phyloP scores from a whole-genome alignment of 2,113 vertebrate genomes.

The Fulmarus glacialis region DNA sequence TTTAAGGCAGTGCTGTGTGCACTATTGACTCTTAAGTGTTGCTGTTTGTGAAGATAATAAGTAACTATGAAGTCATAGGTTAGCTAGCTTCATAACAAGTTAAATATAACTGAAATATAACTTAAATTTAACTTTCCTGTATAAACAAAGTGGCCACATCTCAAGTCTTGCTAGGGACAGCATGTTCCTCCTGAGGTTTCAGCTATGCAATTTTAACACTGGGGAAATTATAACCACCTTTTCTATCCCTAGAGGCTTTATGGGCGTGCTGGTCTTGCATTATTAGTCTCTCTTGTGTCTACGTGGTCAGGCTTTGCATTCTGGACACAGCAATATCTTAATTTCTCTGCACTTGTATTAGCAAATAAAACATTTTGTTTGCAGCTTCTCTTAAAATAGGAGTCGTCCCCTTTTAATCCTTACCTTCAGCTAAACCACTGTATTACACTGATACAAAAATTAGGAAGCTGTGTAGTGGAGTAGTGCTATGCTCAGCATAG shows the following conservation, averaged over 20 bases:
- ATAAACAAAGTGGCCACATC: background rate
- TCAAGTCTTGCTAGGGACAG: background rate
- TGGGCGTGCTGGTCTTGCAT: background rate
- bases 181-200: background rate
- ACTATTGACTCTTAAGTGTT: background rate
- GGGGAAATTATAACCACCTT: background rate
- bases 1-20: background rate
- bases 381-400: background rate
- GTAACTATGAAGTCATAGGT: background rate
- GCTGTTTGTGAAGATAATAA: background rate
- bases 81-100: background rate
- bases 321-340: background rate
- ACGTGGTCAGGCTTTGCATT: background rate
- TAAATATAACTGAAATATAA: slow-evolving; percentile 6
- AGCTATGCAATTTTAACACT: background rate
- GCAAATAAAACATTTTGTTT: slow-evolving; percentile 1
- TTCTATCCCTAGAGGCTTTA: background rate
- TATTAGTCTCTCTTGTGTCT: background rate
- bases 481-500: background rate
- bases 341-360: background rate
- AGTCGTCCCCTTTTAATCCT: slow-evolving; percentile 14
- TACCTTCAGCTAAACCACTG: background rate
- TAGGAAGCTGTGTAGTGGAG: background rate
- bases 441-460: slow-evolving; percentile 11
- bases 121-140: background rate